phyloP scores from a whole-genome alignment of 2,888 invertebrate genomes.

The Caenorhabditis japonica region DNA sequence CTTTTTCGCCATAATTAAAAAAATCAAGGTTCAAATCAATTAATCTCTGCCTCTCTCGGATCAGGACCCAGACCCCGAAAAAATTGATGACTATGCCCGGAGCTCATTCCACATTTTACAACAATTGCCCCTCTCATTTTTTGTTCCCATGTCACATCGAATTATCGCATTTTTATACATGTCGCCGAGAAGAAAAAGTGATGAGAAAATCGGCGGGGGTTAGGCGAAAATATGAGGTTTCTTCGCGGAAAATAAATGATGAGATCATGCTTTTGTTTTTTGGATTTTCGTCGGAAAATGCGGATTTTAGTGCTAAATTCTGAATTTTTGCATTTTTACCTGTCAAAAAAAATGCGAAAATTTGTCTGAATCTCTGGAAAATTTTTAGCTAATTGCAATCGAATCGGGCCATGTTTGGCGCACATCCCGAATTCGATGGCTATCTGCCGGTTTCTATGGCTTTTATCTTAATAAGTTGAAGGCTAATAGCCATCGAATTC shows the following conservation, averaged over 20 bases:
- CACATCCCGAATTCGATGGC: no score
- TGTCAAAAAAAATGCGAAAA: conserved; percentile 9
- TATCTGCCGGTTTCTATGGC: no score
- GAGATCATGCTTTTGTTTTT: background rate
- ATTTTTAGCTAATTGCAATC: no score
- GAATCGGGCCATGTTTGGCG: no score
- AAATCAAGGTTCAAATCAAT: conserved; percentile 13
- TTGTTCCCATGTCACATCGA: background rate
- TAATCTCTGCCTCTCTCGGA: conserved; percentile 13
- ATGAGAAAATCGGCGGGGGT: conserved; percentile 25
- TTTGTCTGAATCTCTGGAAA: no score
- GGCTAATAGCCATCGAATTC: no score
- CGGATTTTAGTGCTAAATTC: background rate
- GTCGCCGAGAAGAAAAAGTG: conserved; percentile 2
- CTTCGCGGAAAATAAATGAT: conserved; percentile 5
- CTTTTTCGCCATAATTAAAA: no score
- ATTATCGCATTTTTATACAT: conserved; percentile 12
- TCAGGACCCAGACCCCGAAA: no score
- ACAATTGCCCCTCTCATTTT: background rate
- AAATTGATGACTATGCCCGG: conserved; percentile 30
- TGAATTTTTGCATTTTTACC: conserved; percentile 4
- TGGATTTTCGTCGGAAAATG: no score
- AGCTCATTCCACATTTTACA: conserved; percentile 17
- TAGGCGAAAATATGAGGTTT: conserved; percentile 30
- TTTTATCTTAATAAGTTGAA: no score